Percentiles rank a stretch among this genome's conserved stretches.
Conservation (phyloP, 2,888 invertebrate species). For the Drosophila picticornis region DNA sequence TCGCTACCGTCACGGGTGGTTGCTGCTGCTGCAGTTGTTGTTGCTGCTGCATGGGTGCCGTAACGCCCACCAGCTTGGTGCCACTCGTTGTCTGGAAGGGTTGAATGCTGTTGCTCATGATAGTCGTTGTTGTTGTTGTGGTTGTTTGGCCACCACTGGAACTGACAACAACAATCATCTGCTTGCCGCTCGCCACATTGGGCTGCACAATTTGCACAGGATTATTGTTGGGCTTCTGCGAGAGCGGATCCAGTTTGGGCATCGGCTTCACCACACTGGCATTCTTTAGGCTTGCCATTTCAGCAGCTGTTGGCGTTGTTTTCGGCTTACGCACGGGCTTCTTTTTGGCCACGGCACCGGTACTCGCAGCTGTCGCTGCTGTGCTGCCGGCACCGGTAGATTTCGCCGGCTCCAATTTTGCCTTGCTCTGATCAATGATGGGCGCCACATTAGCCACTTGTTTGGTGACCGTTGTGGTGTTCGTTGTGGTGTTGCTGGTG, state of each 20-base stretch:
- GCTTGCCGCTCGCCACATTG: slow-evolving; percentile 83
- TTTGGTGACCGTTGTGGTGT: slow-evolving; percentile 79
- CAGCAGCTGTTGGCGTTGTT: slow-evolving; percentile 78
- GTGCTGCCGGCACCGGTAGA: slow-evolving; percentile 12
- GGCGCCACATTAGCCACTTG: slow-evolving; percentile 85
- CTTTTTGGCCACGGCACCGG: slow-evolving; percentile 79
- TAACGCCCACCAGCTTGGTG: slow-evolving; percentile 84
- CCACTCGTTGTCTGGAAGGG: slow-evolving; percentile 84
- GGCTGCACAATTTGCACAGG: slow-evolving; percentile 85
- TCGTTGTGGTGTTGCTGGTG: slow-evolving; percentile 60
- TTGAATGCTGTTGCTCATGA: slow-evolving; percentile 82
- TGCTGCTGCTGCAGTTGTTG: slow-evolving; percentile 54
- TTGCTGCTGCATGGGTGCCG: slow-evolving; percentile 85
- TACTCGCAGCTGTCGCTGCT: slow-evolving; percentile 55
- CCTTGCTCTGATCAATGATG: slow-evolving; percentile 85
- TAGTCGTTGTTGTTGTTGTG: slow-evolving; percentile 71
- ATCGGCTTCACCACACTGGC: slow-evolving; percentile 84
- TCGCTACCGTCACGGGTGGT: slow-evolving; percentile 29
- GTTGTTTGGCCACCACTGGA: slow-evolving; percentile 65
- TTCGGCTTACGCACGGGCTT: slow-evolving; percentile 82
- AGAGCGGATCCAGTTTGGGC: slow-evolving; percentile 84
- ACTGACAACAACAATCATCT: slow-evolving; percentile 70
- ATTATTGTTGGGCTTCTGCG: slow-evolving; percentile 84
- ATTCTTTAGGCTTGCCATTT: slow-evolving; percentile 80
- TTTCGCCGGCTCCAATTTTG: slow-evolving; percentile 73